Evolutionary conservation across 2,888 invertebrate species (phyloP).

Genomic region (Morinoia aosen): DNA sequence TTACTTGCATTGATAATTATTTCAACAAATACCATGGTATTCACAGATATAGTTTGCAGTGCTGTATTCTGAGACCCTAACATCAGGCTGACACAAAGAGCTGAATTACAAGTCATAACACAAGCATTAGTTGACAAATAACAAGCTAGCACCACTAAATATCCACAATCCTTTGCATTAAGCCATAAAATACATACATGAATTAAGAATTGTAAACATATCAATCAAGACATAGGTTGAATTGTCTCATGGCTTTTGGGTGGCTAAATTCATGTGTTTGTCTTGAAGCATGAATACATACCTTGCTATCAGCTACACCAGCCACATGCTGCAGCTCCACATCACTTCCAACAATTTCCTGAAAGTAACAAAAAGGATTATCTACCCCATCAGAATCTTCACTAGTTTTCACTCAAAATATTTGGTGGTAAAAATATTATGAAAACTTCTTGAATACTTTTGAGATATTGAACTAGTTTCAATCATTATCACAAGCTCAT

Average conservation of each 20-base stretch:
- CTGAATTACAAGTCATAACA: no score
- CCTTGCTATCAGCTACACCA: slow-evolving; percentile 51
- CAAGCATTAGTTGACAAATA: no score
- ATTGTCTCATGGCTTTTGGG: neutral
- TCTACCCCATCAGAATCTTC: neutral
- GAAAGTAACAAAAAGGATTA: neutral
- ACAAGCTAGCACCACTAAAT: neutral
- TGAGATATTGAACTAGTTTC: neutral
- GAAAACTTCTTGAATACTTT: neutral
- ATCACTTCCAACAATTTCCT: slow-evolving; percentile 39
- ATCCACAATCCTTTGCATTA: neutral
- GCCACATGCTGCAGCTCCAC: slow-evolving; percentile 42
- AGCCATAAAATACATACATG: neutral
- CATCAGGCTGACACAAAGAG: no score
- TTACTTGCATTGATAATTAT: no score
- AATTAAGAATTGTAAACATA: no score
- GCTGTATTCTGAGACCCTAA: no score
- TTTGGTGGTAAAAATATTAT: neutral
- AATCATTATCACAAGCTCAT: neutral
- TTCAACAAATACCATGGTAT: no score
- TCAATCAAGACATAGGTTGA: no score
- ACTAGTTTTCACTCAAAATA: neutral
- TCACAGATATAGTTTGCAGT: no score
- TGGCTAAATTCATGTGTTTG: neutral
- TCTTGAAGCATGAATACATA: neutral